Conservation (phyloP, 2,113 vertebrate species). For the Riparia riparia region DNA sequence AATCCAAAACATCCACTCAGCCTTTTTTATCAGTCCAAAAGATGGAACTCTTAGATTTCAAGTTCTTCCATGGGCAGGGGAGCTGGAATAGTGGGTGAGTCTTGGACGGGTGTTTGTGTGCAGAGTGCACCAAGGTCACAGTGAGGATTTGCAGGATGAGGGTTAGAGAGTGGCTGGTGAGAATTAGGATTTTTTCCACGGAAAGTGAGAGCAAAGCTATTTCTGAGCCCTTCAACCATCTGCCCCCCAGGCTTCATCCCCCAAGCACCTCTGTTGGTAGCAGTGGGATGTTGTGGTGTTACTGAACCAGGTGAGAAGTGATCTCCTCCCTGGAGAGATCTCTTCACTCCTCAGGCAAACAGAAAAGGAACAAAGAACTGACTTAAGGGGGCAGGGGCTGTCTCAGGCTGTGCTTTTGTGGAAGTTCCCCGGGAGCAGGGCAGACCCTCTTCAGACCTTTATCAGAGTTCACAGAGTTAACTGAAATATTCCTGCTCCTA, state of each 20-base stretch:
- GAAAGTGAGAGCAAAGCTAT: background rate
- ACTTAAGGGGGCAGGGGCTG: background rate
- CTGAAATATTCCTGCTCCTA: slow-evolving; percentile 74
- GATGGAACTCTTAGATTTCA: background rate
- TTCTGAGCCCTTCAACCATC: background rate
- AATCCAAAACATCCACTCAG: background rate
- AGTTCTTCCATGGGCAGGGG: background rate
- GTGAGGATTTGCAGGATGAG: background rate
- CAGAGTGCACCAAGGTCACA: background rate
- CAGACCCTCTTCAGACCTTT: slow-evolving; percentile 38
- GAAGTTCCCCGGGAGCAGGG: background rate
- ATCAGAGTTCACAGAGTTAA: slow-evolving; percentile 77
- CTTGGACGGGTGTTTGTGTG: background rate
- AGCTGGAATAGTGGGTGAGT: background rate
- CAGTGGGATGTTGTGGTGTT: background rate
- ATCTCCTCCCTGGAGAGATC: background rate
- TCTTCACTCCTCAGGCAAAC: accelerated
- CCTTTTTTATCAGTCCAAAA: background rate
- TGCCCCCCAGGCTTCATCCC: background rate
- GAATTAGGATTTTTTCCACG: background rate
- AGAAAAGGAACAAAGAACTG: background rate
- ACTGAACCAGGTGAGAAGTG: background rate
- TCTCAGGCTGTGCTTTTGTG: too few species aligned
- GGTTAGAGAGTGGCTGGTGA: background rate
- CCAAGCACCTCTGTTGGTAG: background rate